Conservation (phyloP, 1,140 invertebrate genomes). For the Pissodes strobi region DNA sequence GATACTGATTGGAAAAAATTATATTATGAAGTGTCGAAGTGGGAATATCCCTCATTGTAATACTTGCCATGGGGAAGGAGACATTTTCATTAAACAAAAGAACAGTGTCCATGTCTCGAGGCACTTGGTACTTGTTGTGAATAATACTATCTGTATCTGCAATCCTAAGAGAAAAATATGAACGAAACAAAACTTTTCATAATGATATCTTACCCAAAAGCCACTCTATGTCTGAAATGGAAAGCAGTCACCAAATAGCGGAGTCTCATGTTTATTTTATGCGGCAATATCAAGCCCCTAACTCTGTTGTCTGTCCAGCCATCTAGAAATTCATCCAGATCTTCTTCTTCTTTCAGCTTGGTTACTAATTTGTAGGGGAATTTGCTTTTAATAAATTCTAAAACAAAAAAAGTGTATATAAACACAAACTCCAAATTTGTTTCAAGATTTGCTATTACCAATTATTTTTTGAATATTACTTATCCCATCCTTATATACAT, state of each 20-base stretch:
- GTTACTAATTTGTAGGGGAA: constrained; percentile 80
- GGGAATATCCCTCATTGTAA: constrained; percentile 88
- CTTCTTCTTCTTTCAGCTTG: constrained; percentile 66
- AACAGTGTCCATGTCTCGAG: constrained; percentile 79
- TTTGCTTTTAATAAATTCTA: constrained; percentile 83
- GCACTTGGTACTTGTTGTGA: constrained; percentile 71
- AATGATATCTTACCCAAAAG: constrained; percentile 84
- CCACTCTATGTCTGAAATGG: constrained; percentile 80
- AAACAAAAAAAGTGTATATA: too few species aligned
- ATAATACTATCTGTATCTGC: constrained; percentile 69
- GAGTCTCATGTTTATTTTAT: constrained; percentile 72
- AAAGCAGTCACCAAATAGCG: constrained; percentile 89
- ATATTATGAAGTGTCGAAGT: constrained; percentile 85
- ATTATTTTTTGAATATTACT: constrained; percentile 79
- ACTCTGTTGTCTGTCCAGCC: constrained; percentile 92
- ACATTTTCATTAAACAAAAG: constrained; percentile 91
- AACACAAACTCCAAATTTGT: too few species aligned
- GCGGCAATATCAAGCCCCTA: constrained; percentile 86
- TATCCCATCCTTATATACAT: constrained; percentile 77
- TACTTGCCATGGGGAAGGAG: constrained; percentile 77
- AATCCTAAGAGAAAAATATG: constrained; percentile 60
- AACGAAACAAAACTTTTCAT: too few species aligned
- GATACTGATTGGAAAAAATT: constrained; percentile 85
- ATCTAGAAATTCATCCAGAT: constrained; percentile 77
- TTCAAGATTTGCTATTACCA: too few species aligned